Conservation (phyloP, 2,797 vertebrate species). For the Natrix natrix region DNA sequence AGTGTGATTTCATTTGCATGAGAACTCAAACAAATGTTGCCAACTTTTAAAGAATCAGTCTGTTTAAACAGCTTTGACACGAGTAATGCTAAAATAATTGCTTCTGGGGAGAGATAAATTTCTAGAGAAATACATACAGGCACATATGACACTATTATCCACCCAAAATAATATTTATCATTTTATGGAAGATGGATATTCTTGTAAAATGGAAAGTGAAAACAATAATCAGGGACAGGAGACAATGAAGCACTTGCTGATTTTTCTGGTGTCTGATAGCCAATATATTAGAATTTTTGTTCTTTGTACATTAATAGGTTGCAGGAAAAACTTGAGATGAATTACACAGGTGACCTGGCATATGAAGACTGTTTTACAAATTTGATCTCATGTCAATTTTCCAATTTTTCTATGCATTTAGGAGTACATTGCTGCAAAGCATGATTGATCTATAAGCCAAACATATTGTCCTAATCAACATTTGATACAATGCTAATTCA, state of each 20-base stretch:
- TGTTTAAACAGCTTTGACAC: not conserved
- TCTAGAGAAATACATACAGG: not conserved
- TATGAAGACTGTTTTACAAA: not conserved
- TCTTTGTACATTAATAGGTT: not conserved
- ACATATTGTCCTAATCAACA: not conserved
- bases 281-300: not conserved
- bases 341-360: not conserved
- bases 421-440: not conserved
- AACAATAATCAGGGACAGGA: not conserved
- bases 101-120: not conserved
- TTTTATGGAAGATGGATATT: not conserved
- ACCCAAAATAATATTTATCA: not conserved
- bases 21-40: not conserved
- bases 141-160: not conserved
- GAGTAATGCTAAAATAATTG: not conserved
- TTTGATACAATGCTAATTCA: not conserved
- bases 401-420: not conserved
- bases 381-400: not conserved
- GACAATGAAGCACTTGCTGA: not conserved
- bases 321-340: not conserved
- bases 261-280: not conserved
- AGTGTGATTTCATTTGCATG: constrained; percentile 28
- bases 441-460: not conserved
- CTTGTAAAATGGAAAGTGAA: not conserved
- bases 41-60: constrained; percentile 16